Base-by-base conservation (phyloP, 2,888 invertebrate genomes). In the Callyntrura sp. region DNA sequence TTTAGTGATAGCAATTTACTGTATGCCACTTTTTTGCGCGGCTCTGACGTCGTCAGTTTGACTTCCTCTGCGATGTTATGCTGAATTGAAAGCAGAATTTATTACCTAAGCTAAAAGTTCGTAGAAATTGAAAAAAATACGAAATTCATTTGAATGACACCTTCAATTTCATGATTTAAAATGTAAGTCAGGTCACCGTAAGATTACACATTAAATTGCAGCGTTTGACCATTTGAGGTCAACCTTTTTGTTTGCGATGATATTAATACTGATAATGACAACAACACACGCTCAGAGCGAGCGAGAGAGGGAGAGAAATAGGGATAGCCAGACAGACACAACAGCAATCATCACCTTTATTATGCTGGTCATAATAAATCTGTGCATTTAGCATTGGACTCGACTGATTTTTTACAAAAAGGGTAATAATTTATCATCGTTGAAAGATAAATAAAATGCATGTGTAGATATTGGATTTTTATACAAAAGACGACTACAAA, bases 161-260 rank as follows among this genome's bases (percentile, higher is more conserved):
- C 14, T 57, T 57, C n/a, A 79, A 23, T 28, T 35, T 57, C 25
- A 55, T 60, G 3, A 17, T 28, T 78, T 55, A n/a, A 83, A 83
- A 85, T 85, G 84, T 85, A 85, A 85, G 84, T 85, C 84, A 85
- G 84, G 84, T 85, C 84, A 85, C 57, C 76, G 25, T 25, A 25
- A 60, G 20, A 79, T 57, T 60, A 60, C 28, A 60, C 60, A 25
- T 76, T 0, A 51, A 76, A 76, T 76, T 51, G n/a, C 8, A 76
- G 51, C 35, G 35, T 79, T 79, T 60, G 23, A 60, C 3, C 43
- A 17, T 57, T 35, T 79, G 55, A 60, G 79, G 79, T 60, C 79
- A 60, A 6, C 11, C 79, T 60, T 57, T 60, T 35, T 45, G 45
- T 17, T 73, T 20, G 23, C 20, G 12, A 62, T 62, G 43, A 81